Conservation (phyloP, 2,113 vertebrate genomes). For the Semicossyphus pulcher region DNA sequence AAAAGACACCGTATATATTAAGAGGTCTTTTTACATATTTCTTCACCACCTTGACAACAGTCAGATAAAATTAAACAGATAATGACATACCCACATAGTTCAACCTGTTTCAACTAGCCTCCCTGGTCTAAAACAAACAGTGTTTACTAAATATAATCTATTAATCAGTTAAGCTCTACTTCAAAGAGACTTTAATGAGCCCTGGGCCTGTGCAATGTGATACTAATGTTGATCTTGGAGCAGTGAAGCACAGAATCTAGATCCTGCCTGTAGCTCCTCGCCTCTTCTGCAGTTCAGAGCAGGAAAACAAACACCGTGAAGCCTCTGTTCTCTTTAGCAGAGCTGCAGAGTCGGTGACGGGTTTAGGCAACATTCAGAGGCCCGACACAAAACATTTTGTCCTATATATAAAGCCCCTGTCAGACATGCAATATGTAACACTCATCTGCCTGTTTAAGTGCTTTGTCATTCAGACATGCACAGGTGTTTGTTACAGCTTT, state of each 20-base stretch:
- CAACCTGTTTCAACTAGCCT: constrained; percentile 14
- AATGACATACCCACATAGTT: constrained; percentile 33
- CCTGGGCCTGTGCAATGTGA: constrained; percentile 11
- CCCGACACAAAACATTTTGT: constrained; percentile 26
- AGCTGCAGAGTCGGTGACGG: constrained; percentile 33
- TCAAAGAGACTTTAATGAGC: constrained; percentile 33
- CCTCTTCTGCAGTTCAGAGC: constrained; percentile 23
- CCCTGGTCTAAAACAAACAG: constrained; percentile 12
- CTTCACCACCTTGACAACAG: constrained; percentile 77
- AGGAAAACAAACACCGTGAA: constrained; percentile 30
- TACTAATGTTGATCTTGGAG: constrained; percentile 30
- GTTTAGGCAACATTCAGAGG: constrained; percentile 29
- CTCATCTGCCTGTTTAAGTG: neutral
- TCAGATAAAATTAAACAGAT: constrained; percentile 54
- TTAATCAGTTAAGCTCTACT: constrained; percentile 34
- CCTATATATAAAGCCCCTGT: constrained; percentile 12
- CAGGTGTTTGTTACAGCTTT: neutral
- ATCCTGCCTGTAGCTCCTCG: constrained; percentile 21
- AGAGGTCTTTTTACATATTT: constrained; percentile 76
- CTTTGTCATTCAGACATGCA: neutral
- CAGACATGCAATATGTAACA: constrained; percentile 12
- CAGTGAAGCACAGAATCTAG: constrained; percentile 23
- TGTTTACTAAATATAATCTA: constrained; percentile 8
- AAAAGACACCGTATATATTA: constrained; percentile 49
- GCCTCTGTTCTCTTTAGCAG: constrained; percentile 22